Conservation (phyloP, 1,140 invertebrate species). For the Temnothorax longispinosus region DNA sequence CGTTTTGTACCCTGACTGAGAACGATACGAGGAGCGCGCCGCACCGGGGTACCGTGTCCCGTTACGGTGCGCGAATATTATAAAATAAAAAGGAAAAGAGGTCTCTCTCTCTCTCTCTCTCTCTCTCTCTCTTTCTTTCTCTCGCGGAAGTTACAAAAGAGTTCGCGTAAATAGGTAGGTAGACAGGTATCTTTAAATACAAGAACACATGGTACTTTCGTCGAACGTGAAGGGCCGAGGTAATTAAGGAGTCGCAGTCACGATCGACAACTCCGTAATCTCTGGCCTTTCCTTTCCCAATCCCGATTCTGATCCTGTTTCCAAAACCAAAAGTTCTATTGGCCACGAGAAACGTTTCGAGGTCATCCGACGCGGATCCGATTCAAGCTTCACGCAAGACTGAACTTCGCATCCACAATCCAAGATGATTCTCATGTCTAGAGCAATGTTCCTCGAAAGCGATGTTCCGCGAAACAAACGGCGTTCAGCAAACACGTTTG, state of each 20-base stretch:
- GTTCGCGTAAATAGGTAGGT: constrained; percentile 52
- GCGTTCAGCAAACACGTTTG: not conserved
- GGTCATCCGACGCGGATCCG: not conserved
- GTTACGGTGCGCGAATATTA: constrained; percentile 33
- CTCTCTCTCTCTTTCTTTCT: constrained; percentile 27
- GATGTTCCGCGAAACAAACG: not conserved
- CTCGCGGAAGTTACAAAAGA: constrained; percentile 55
- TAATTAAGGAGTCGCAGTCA: constrained; percentile 19
- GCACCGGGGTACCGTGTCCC: not conserved
- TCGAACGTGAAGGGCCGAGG: constrained; percentile 39
- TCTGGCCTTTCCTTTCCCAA: not conserved
- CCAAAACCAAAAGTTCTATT: not conserved
- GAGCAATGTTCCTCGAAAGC: not conserved
- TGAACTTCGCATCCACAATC: constrained; percentile 13
- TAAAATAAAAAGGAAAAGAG: constrained; percentile 66
- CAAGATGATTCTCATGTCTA: not conserved
- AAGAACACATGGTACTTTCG: constrained; percentile 69
- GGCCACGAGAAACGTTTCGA: not conserved
- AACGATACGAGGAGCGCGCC: constrained; percentile 62
- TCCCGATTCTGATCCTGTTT: not conserved
- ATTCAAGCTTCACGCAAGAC: constrained; percentile 1
- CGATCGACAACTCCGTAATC: constrained; percentile 12
- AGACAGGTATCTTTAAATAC: constrained; percentile 52
- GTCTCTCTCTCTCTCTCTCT: constrained; percentile 32
- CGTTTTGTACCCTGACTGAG: constrained; percentile 71